A percentile compares a stretch with the other conserved stretches of the same genome.
phyloP scores from a whole-genome alignment of 2,113 vertebrate species.

The Cinclus mexicanus region DNA sequence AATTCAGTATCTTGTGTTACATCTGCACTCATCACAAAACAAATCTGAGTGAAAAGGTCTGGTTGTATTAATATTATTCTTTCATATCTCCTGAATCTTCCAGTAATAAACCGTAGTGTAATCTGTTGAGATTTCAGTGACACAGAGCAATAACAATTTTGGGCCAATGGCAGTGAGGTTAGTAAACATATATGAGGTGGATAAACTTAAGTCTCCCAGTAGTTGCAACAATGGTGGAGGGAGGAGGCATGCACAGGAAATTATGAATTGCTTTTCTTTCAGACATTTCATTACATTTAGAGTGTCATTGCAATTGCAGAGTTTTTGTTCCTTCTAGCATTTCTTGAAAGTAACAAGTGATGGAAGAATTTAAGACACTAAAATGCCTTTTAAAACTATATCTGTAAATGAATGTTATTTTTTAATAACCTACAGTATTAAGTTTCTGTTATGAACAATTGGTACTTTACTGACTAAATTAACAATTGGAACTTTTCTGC shows the following conservation, averaged over 20 bases:
- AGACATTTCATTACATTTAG: background rate
- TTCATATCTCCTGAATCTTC: background rate
- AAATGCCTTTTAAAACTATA: fast-evolving
- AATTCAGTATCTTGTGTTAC: background rate
- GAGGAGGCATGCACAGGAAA: background rate
- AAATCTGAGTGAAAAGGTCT: background rate
- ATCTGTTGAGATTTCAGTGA: background rate
- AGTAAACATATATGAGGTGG: background rate
- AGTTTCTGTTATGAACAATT: background rate
- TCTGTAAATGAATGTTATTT: background rate
- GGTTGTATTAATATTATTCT: background rate
- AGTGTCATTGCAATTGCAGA: background rate
- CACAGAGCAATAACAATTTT: background rate
- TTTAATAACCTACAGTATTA: background rate
- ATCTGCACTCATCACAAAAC: background rate
- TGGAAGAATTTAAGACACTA: background rate
- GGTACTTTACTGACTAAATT: background rate
- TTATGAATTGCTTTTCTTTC: background rate
- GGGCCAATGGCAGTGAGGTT: background rate
- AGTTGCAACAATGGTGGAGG: background rate
- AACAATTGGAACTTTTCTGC: background rate
- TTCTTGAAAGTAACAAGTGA: background rate
- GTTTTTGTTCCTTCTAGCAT: background rate
- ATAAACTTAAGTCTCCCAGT: background rate
- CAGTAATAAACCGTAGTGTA: background rate